These are phyloP conservation scores for Pseudocheirus occidentalis DNA, from an alignment of 2,797 vertebrate species.

Conservation along the genomic window DNA sequence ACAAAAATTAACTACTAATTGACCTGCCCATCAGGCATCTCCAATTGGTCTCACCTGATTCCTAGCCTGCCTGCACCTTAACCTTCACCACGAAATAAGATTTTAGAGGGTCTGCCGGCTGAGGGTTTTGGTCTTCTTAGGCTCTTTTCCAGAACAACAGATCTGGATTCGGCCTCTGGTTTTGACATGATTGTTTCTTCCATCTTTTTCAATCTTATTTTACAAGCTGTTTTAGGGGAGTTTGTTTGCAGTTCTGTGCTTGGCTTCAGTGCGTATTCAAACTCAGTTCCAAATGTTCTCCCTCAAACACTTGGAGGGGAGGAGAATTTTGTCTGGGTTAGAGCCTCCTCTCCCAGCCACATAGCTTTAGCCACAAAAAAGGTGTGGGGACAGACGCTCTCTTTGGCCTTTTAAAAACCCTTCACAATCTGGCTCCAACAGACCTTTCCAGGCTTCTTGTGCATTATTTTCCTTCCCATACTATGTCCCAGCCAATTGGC, in stretches of 20 bases:
- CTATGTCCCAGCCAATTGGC: not conserved
- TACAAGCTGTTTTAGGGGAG: constrained; percentile 33
- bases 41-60: not conserved
- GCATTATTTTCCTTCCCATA: not conserved
- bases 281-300: constrained; percentile 29
- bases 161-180: constrained; percentile 37
- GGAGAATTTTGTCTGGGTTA: constrained; percentile 11
- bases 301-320: constrained; percentile 10
- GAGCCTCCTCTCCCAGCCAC: fast-evolving
- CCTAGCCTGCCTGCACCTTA: not conserved
- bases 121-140: not conserved
- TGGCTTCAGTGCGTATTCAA: constrained; percentile 44
- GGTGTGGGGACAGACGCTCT: not conserved
- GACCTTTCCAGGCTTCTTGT: not conserved
- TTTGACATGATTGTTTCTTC: constrained; percentile 57
- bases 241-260: constrained; percentile 51
- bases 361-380: not conserved
- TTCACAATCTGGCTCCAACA: not conserved
- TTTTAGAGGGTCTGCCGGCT: not conserved
- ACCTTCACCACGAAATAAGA: not conserved
- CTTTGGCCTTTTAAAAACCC: not conserved
- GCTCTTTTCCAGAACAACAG: constrained; percentile 3
- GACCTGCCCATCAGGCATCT: not conserved
- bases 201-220: constrained; percentile 54
- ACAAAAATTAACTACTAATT: not conserved